These are phyloP conservation scores for Drosophila monieri DNA, from an alignment of 2,888 invertebrate genomes.

Conservation along the genomic window DNA sequence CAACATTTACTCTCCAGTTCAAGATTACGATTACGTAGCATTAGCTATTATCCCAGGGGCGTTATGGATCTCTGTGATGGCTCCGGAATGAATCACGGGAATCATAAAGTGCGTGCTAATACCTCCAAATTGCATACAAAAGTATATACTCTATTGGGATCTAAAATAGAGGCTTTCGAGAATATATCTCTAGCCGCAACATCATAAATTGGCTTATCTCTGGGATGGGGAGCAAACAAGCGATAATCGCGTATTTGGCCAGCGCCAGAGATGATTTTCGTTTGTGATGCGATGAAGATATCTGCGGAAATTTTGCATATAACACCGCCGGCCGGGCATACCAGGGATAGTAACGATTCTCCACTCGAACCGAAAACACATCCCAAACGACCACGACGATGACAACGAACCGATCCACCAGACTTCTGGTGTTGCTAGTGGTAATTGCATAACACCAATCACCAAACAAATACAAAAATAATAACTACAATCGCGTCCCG, in stretches of 20 bases:
- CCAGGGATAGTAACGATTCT: constrained; percentile 81
- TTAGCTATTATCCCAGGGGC: too few relatives aligned
- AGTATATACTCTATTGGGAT: neutral
- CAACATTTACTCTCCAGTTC: constrained; percentile 38
- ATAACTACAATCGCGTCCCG: too few relatives aligned
- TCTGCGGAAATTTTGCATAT: constrained; percentile 72
- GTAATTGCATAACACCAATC: constrained; percentile 73
- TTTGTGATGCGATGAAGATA: constrained; percentile 40
- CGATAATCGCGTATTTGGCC: constrained; percentile 54
- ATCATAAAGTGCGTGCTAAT: neutral
- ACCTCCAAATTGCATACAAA: neutral
- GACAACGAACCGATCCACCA: constrained; percentile 81
- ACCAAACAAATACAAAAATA: neutral
- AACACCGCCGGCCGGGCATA: constrained; percentile 50
- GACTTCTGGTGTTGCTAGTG: constrained; percentile 81
- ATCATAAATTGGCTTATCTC: constrained; percentile 72
- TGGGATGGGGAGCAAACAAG: constrained; percentile 38
- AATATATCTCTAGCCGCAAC: constrained; percentile 61
- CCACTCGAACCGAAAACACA: constrained; percentile 76
- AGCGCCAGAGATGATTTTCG: constrained; percentile 57
- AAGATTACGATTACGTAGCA: constrained; percentile 48
- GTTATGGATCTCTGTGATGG: neutral
- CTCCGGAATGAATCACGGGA: neutral
- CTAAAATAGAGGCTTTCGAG: neutral
- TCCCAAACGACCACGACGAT: constrained; percentile 63